A percentile compares a stretch with the other conserved stretches of the same genome.
These are phyloP conservation scores for Macrotrachela quadricornifera DNA, from an alignment of 1,140 invertebrate species.

Conservation along the genomic window DNA sequence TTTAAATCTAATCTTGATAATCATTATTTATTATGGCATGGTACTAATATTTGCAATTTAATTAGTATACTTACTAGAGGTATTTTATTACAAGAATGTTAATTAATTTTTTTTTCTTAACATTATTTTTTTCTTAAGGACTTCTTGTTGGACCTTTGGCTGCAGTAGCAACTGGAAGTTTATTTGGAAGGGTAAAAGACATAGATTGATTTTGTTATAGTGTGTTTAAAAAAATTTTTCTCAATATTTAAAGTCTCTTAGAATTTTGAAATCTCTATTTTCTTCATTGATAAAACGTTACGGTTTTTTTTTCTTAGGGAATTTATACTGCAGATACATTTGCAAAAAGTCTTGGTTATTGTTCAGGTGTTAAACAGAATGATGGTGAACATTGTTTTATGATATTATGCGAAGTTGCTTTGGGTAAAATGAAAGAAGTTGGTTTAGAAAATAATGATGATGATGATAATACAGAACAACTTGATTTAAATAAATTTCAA, in stretches of 20 bases:
- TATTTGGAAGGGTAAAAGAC: background rate
- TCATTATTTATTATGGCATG: slow-evolving; percentile 30
- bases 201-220: no score
- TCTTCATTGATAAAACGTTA: no score
- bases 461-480: slow-evolving; percentile 11
- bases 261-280: no score
- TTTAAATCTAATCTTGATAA: slow-evolving; percentile 13
- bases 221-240: no score
- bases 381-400: background rate
- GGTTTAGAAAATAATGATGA: background rate
- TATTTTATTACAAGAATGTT: no score
- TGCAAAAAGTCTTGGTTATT: slow-evolving; percentile 22
- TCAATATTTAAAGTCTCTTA: no score
- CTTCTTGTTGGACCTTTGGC: no score
- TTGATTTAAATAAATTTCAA: slow-evolving; percentile 14
- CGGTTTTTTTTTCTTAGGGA: slow-evolving; percentile 20
- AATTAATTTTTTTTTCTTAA: no score
- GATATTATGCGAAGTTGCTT: slow-evolving; percentile 16
- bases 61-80: slow-evolving; percentile 27
- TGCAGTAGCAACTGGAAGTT: no score
- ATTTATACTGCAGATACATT: slow-evolving; percentile 31
- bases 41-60: slow-evolving; percentile 25
- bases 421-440: slow-evolving; percentile 20
- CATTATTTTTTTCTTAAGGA: no score
- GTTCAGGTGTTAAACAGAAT: background rate